phyloP scores from a whole-genome alignment of 2,113 vertebrate species.

The Pica pica region DNA sequence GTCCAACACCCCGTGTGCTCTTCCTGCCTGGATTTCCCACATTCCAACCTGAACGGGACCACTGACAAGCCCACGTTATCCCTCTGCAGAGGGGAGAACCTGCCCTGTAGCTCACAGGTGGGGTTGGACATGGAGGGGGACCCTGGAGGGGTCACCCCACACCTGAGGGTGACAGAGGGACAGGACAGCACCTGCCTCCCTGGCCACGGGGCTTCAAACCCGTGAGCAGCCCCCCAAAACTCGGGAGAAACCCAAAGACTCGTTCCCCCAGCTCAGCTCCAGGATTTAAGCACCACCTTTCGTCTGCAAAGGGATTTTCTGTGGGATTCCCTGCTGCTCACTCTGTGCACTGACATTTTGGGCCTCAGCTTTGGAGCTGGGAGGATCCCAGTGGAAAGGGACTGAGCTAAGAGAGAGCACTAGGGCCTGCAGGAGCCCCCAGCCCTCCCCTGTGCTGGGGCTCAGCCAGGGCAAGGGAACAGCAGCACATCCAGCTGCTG shows the following conservation, averaged over 20 bases:
- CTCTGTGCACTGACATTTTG: accelerated
- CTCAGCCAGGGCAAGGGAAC: neutral
- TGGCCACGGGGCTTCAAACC: neutral
- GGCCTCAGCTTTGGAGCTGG: neutral
- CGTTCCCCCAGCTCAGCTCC: neutral
- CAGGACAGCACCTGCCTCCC: neutral
- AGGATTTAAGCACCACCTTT: neutral
- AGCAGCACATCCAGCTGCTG: neutral
- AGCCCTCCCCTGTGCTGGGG: neutral
- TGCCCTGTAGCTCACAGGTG: neutral
- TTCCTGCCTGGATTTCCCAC: neutral
- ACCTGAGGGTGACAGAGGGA: neutral
- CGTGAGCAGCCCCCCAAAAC: neutral
- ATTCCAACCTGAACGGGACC: accelerated
- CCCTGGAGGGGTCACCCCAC: neutral
- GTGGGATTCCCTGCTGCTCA: neutral
- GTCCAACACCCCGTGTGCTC: neutral
- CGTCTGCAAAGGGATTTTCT: neutral
- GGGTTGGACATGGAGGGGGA: neutral
- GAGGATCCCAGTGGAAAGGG: neutral
- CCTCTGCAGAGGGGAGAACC: too few species aligned
- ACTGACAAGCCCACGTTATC: accelerated
- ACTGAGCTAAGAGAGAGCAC: neutral
- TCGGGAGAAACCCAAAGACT: accelerated
- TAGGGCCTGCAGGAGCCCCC: neutral